Evolutionary conservation across 2,888 invertebrate genomes (phyloP), one percentile per base, ranked within the genome.

Genomic region (Drosophila hawaiiensis): DNA sequence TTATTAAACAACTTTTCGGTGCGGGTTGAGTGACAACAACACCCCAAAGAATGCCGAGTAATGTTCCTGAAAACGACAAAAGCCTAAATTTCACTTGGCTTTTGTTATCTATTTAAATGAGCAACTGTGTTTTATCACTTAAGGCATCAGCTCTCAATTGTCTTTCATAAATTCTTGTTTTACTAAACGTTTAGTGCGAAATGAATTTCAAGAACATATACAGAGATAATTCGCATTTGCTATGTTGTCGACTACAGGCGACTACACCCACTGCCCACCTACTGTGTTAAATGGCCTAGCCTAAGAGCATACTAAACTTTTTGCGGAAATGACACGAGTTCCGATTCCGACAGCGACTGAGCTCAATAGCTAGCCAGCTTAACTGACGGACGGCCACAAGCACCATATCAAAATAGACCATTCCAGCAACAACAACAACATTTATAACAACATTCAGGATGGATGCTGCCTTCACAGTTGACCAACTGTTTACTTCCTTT

Each of bases 251-350:
- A 50, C 16, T 39, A 47, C 7, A 22, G 33, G 35, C 39, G n/a
- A n/a, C 47, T 25, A n/a, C 47, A 37, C 28, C 31, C 37, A 37
- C 14, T 14, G 43, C 14, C 22, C 19, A 29, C 43, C 55, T 39
- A 49, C 67, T 78, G 76, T 73, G 84, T 67, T 80, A 81, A 89
- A 84, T 73, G 82, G 80, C 59, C 82, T 55, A 61, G 78, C 79
- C 89, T 82, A 85, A 89, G 82, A 85, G 89, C 85, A 89, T 84
- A 73, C 74, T 84, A 87, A 87, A 87, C 88, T 85, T 80, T 86
- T 73, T 84, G 85, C 89, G 90, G 90, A 87, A 90, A 85, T 87
- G 82, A 90, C 86, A 85, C 74, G 68, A 87, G 84, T 90, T 90
- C 90, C 86, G 86, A 82, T 83, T 78, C 85, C 76, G 78, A 78